These are phyloP conservation scores for Eupithecia pulchellata DNA, from an alignment of 2,888 invertebrate genomes.

Conservation along the genomic window DNA sequence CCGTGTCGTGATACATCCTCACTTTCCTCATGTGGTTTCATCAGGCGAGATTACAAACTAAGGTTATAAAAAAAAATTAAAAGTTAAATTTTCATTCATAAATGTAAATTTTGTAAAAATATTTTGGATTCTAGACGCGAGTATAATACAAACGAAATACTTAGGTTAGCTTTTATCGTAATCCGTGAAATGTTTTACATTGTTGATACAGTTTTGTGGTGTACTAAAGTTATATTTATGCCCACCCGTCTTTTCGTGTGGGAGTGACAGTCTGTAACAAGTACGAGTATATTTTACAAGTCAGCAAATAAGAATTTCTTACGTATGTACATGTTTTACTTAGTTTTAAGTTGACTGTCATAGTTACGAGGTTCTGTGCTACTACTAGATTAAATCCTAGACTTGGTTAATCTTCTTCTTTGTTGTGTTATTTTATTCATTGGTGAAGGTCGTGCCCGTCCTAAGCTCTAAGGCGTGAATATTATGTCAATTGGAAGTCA, in stretches of 20 bases:
- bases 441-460: too few species aligned
- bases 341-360: neutral
- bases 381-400: neutral
- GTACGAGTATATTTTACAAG: neutral
- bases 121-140: neutral
- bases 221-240: slow-evolving; percentile 17
- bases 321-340: neutral
- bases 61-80: too few species aligned
- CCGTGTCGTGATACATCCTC: too few species aligned
- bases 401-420: neutral
- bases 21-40: too few species aligned
- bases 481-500: too few species aligned
- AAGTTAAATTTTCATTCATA: neutral
- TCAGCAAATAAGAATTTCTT: neutral
- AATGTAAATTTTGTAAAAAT: neutral
- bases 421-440: too few species aligned
- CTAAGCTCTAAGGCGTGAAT: too few species aligned
- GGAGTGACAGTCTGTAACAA: neutral
- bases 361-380: too few species aligned
- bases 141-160: neutral
- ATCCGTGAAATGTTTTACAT: slow-evolving; percentile 18
- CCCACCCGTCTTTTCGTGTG: slow-evolving; percentile 8
- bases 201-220: neutral
- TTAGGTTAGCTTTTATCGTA: slow-evolving; percentile 10
- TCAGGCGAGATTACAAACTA: too few species aligned